A percentile compares a stretch with the other conserved stretches of the same genome.
Evolutionary conservation across 2,888 invertebrate species (phyloP).

Genomic region (Gisinianus flammeolus): DNA sequence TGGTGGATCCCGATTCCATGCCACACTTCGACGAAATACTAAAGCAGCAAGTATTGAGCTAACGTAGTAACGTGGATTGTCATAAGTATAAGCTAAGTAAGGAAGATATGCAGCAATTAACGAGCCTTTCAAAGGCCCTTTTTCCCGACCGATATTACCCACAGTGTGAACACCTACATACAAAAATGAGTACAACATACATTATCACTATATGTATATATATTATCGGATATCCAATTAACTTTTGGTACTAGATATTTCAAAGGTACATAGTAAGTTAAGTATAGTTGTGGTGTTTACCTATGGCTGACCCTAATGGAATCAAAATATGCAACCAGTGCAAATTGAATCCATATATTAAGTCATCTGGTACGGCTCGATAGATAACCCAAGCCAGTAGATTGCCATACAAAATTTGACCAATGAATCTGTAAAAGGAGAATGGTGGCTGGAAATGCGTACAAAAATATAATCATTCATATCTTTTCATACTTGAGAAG

Average conservation of each 20-base stretch:
- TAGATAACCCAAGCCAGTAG: constrained; percentile 78
- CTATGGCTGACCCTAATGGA: constrained; percentile 75
- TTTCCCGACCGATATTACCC: constrained; percentile 86
- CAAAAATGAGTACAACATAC: background rate
- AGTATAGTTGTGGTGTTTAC: too few relatives aligned
- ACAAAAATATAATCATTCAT: constrained; percentile 6
- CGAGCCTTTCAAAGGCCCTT: constrained; percentile 74
- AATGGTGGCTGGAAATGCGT: constrained; percentile 75
- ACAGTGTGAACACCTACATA: constrained; percentile 85
- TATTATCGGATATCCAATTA: background rate
- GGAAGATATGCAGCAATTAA: constrained; percentile 76
- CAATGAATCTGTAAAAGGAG: constrained; percentile 77
- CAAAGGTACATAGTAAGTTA: too few relatives aligned
- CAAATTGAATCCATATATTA: constrained; percentile 72
- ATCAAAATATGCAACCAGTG: constrained; percentile 74
- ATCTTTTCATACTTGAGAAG: background rate
- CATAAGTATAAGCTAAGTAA: constrained; percentile 69
- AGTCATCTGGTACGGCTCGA: constrained; percentile 76
- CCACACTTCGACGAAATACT: constrained; percentile 75
- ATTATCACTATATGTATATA: background rate
- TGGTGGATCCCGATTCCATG: constrained; percentile 78
- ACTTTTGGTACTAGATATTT: too few relatives aligned
- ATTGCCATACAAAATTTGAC: constrained; percentile 78
- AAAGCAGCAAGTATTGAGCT: constrained; percentile 66
- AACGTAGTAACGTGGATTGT: constrained; percentile 69